Percentiles rank a stretch among this genome's conserved stretches.
Conservation (phyloP, 2,888 invertebrate genomes). For the Aplocera efformata region DNA sequence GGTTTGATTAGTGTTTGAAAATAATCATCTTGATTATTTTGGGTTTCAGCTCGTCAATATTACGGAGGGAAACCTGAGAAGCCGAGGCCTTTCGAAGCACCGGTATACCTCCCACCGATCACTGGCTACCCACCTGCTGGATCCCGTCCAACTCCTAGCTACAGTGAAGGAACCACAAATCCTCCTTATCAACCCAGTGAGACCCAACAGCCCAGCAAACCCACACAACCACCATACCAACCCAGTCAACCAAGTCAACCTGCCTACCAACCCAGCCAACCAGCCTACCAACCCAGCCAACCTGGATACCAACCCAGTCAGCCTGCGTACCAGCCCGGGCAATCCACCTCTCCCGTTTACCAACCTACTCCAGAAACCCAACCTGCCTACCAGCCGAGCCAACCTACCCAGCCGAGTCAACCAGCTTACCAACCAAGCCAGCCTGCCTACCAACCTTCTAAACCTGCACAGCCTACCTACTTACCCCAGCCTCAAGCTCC, state of each 20-base stretch:
- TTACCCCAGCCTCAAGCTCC: slow-evolving; percentile 22
- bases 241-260: slow-evolving; percentile 34
- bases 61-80: slow-evolving; percentile 83
- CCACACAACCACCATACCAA: slow-evolving; percentile 19
- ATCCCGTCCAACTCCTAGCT: slow-evolving; percentile 62
- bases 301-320: slow-evolving; percentile 36
- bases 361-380: slow-evolving; percentile 24
- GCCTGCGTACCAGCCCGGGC: slow-evolving; percentile 38
- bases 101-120: slow-evolving; percentile 62
- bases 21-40: slow-evolving; percentile 13
- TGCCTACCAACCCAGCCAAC: slow-evolving; percentile 32
- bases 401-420: slow-evolving; percentile 34
- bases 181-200: slow-evolving; percentile 34
- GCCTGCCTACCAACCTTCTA: slow-evolving; percentile 25
- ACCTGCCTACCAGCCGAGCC: slow-evolving; percentile 29
- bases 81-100: slow-evolving; percentile 84
- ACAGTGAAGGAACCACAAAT: slow-evolving; percentile 57
- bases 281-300: slow-evolving; percentile 31
- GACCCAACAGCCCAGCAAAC: slow-evolving; percentile 30
- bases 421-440: slow-evolving; percentile 32
- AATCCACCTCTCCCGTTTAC: slow-evolving; percentile 32
- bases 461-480: slow-evolving; percentile 10
- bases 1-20: neutral
- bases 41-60: slow-evolving; percentile 83
- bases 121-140: slow-evolving; percentile 67